A percentile compares a stretch with the other conserved stretches of the same genome.
Conservation (phyloP, 2,797 vertebrate species). For the Phoeniculus purpureus region DNA sequence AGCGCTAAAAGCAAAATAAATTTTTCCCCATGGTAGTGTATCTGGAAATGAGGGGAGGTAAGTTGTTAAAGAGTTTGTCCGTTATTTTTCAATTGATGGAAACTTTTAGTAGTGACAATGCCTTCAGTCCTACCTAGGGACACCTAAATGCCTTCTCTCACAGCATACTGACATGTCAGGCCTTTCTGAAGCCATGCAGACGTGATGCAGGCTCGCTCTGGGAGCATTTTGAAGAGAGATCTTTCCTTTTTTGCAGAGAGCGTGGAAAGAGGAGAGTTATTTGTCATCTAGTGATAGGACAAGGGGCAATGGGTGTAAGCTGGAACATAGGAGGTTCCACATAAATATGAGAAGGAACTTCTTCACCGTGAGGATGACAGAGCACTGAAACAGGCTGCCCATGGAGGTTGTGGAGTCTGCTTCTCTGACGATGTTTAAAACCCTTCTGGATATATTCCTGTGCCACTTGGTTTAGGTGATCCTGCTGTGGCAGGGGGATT, state of each 20-base stretch:
- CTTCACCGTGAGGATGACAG: too few relatives aligned
- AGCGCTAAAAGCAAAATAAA: neutral
- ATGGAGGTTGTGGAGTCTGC: too few relatives aligned
- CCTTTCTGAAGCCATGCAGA: neutral
- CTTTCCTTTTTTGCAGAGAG: neutral
- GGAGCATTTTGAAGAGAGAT: neutral
- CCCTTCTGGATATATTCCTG: too few relatives aligned
- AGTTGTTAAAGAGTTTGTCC: neutral
- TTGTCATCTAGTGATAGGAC: too few relatives aligned
- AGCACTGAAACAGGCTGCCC: too few relatives aligned
- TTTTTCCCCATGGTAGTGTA: neutral
- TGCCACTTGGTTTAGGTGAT: too few relatives aligned
- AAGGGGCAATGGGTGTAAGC: too few relatives aligned
- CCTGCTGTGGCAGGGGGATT: too few relatives aligned
- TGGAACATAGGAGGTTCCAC: too few relatives aligned
- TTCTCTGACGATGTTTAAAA: too few relatives aligned
- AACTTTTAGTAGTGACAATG: neutral
- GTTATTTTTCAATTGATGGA: neutral
- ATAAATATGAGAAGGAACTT: too few relatives aligned
- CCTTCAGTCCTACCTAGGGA: neutral
- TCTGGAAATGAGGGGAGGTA: constrained; percentile 2
- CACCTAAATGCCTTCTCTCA: neutral
- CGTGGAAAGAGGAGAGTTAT: neutral
- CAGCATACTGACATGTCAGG: neutral
- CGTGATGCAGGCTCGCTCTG: neutral